phyloP scores from a whole-genome alignment of 2,113 vertebrate species.

The Struthidea cinerea region DNA sequence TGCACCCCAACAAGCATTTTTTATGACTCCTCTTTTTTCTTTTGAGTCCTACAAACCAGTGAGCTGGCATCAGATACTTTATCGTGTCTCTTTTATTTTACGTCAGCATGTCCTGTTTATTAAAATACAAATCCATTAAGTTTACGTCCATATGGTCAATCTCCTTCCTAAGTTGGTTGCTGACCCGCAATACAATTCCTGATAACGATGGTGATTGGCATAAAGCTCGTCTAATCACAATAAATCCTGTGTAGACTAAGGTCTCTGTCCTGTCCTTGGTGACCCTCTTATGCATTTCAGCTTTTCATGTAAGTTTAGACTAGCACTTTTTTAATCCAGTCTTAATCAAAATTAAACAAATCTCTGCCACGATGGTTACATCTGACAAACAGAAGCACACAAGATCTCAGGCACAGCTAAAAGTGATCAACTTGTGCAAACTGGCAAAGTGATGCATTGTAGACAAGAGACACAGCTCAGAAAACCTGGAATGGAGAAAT shows the following conservation, averaged over 20 bases:
- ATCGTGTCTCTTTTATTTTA: slow-evolving; percentile 51
- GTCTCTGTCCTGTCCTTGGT: slow-evolving; percentile 9
- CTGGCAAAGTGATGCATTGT: neutral
- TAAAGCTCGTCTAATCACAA: slow-evolving; percentile 47
- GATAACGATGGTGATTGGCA: slow-evolving; percentile 48
- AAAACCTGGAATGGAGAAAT: neutral
- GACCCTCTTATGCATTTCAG: neutral
- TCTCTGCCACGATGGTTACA: neutral
- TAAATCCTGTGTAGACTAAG: slow-evolving; percentile 40
- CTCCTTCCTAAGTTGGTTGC: slow-evolving; percentile 58
- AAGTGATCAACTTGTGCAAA: neutral
- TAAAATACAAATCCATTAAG: slow-evolving; percentile 61
- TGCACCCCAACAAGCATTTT: neutral
- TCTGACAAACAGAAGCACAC: neutral
- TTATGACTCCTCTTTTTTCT: neutral
- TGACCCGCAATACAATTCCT: slow-evolving; percentile 33
- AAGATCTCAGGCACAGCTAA: neutral
- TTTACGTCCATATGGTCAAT: slow-evolving; percentile 55
- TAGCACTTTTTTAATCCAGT: neutral
- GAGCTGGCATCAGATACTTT: neutral
- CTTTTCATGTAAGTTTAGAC: slow-evolving; percentile 28
- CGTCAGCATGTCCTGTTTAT: slow-evolving; percentile 44
- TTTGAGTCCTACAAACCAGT: neutral
- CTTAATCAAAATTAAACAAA: neutral
- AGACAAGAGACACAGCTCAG: neutral